These are phyloP conservation scores for Temnothorax rugatulus DNA, from an alignment of 2,888 invertebrate genomes.

Conservation along the genomic window DNA sequence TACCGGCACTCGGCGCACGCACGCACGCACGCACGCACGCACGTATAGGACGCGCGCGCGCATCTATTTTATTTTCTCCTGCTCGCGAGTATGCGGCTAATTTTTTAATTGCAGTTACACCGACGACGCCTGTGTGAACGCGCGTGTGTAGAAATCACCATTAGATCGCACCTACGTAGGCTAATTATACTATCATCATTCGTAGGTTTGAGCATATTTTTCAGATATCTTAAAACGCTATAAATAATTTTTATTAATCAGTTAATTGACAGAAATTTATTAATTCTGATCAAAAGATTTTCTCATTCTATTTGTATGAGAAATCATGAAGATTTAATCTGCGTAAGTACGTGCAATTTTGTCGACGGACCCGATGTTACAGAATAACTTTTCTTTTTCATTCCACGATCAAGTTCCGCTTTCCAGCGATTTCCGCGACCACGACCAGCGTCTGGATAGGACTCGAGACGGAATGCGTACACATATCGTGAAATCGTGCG, in stretches of 20 bases:
- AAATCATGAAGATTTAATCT: background rate
- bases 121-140: constrained; percentile 59
- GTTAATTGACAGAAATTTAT: background rate
- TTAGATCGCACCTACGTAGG: constrained; percentile 11
- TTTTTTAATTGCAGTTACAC: constrained; percentile 75
- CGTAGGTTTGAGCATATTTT: background rate
- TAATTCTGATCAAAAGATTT: background rate
- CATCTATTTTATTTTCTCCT: constrained; percentile 67
- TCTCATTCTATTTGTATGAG: background rate
- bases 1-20: constrained; percentile 73
- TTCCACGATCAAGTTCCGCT: background rate
- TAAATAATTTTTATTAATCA: background rate
- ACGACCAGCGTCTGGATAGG: background rate
- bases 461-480: background rate
- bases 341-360: background rate
- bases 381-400: background rate
- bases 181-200: background rate
- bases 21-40: constrained; percentile 55
- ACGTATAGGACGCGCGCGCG: constrained; percentile 65
- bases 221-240: background rate
- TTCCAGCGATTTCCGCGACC: background rate
- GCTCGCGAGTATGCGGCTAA: constrained; percentile 70
- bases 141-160: constrained; percentile 11
- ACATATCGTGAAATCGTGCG: constrained; percentile 3
- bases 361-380: background rate